Conservation (phyloP, 1,140 invertebrate species). For the Helicoverpa zea region DNA sequence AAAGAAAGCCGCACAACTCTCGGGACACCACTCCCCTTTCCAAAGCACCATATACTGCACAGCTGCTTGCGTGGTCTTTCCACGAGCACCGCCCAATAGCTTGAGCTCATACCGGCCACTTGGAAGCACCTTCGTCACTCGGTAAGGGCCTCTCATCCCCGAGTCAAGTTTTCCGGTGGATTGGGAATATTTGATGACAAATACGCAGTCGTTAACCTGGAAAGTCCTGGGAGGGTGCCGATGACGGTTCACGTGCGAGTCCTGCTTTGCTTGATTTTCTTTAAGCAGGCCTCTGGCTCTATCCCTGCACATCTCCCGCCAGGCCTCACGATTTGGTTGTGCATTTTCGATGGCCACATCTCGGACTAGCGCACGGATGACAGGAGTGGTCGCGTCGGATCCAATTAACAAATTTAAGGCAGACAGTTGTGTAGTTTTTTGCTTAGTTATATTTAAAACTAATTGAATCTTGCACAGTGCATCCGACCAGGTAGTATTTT, state of each 20-base stretch:
- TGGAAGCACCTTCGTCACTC: neutral
- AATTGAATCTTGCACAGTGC: neutral
- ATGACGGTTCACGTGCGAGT: neutral
- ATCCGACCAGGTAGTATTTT: neutral
- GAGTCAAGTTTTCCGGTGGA: neutral
- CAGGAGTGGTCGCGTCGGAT: neutral
- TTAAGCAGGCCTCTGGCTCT: no score
- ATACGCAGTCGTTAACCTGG: neutral
- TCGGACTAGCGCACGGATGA: neutral
- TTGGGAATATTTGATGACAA: neutral
- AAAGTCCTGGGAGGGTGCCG: neutral
- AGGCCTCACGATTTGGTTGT: neutral
- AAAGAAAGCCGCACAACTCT: conserved; percentile 18
- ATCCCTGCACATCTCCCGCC: neutral
- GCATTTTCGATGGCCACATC: neutral
- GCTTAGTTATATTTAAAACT: neutral
- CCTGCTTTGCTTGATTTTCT: neutral
- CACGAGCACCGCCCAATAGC: neutral
- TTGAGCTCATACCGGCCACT: neutral
- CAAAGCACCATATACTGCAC: conserved; percentile 51
- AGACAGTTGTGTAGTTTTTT: neutral
- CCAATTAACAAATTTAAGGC: conserved; percentile 2
- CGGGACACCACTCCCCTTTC: conserved; percentile 50
- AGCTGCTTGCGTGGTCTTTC: conserved; percentile 49
- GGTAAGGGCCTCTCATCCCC: neutral